A percentile compares a stretch with the other conserved stretches of the same genome.
These are phyloP conservation scores for Drosophila nannoptera DNA, from an alignment of 1,140 invertebrate species.

Conservation along the genomic window DNA sequence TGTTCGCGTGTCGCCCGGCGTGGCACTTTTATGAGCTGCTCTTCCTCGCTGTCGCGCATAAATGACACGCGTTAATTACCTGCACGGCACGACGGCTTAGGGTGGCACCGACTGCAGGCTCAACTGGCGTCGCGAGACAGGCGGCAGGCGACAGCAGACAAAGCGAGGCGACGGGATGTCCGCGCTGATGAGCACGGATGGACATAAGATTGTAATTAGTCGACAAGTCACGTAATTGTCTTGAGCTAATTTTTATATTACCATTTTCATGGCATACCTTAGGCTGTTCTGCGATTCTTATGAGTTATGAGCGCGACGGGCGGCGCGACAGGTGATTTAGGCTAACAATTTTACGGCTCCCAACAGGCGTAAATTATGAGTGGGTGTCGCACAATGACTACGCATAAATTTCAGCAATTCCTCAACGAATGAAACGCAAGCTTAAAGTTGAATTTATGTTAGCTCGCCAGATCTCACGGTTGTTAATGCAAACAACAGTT, in stretches of 20 bases:
- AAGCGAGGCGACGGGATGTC: slow-evolving; percentile 24
- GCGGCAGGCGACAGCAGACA: slow-evolving; percentile 37
- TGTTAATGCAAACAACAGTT: no score
- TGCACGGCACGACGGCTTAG: slow-evolving; percentile 1
- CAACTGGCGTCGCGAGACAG: neutral
- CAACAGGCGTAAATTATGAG: no score
- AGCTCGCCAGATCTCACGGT: no score
- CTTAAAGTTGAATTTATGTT: neutral
- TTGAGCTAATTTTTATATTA: slow-evolving; percentile 59
- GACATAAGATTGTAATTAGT: slow-evolving; percentile 74
- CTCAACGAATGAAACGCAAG: neutral
- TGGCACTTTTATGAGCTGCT: slow-evolving; percentile 70
- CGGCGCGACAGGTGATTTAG: slow-evolving; percentile 2
- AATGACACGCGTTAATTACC: slow-evolving; percentile 74
- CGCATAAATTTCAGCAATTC: no score
- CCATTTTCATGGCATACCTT: neutral
- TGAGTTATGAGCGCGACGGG: neutral
- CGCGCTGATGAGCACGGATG: slow-evolving; percentile 31
- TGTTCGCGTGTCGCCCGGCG: slow-evolving; percentile 62
- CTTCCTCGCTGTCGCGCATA: slow-evolving; percentile 49
- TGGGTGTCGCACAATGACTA: no score
- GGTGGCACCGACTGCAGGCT: neutral
- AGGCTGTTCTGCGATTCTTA: slow-evolving; percentile 25
- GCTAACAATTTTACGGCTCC: no score
- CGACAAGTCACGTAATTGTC: slow-evolving; percentile 72